Conservation (phyloP, 2,888 invertebrate genomes). For the Caenorhabditis sp. region DNA sequence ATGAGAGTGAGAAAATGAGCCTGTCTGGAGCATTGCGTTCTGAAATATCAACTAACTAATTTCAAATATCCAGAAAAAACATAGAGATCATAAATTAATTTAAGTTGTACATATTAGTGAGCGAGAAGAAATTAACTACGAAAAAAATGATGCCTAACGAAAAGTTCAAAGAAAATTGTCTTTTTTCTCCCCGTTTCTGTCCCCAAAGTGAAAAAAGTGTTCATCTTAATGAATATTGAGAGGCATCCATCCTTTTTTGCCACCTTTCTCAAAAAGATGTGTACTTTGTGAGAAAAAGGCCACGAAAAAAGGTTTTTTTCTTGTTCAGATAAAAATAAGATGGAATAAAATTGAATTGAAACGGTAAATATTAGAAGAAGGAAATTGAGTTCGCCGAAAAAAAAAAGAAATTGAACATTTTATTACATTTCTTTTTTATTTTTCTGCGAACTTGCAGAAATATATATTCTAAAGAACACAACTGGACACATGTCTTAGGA, state of each 20-base stretch:
- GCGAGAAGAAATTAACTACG: too few relatives aligned
- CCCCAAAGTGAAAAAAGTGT: background rate
- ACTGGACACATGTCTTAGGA: background rate
- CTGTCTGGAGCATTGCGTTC: too few relatives aligned
- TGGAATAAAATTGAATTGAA: background rate
- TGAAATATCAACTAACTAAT: too few relatives aligned
- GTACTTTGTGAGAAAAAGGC: background rate
- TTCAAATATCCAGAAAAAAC: background rate
- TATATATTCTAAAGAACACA: background rate
- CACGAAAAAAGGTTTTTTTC: too few relatives aligned
- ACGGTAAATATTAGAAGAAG: background rate
- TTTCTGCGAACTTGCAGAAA: background rate
- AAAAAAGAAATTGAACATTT: background rate
- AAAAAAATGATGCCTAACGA: background rate
- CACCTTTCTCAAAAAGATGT: background rate
- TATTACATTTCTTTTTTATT: background rate
- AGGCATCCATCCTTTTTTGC: background rate
- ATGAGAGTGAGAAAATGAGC: too few relatives aligned
- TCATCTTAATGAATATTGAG: background rate
- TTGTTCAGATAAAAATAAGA: background rate
- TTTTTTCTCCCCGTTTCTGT: background rate
- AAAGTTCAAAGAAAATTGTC: background rate
- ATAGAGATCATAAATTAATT: background rate
- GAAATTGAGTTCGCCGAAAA: background rate
- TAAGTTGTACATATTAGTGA: background rate